Percentiles rank a stretch among this genome's conserved stretches.
These are phyloP conservation scores for Diabrotica virgifera DNA, from an alignment of 1,140 invertebrate species.

Conservation along the genomic window DNA sequence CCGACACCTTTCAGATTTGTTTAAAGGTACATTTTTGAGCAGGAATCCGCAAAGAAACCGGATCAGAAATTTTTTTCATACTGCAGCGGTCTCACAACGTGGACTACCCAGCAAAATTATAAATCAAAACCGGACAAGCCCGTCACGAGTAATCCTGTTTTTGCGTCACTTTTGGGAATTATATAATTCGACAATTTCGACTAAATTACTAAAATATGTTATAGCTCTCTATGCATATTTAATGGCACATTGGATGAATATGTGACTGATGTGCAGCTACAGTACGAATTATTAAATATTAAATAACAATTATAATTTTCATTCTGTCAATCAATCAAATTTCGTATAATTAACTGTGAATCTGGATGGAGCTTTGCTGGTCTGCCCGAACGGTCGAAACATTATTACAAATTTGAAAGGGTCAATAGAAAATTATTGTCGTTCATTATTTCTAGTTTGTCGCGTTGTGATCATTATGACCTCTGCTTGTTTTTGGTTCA, in stretches of 20 bases:
- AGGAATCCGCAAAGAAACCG: too few species aligned
- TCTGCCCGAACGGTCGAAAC: slow-evolving; percentile 5
- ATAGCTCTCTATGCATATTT: slow-evolving; percentile 30
- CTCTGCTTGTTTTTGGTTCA: not conserved
- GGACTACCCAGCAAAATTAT: slow-evolving; percentile 7
- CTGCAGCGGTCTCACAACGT: too few species aligned
- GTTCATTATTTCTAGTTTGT: slow-evolving; percentile 8
- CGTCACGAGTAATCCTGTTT: slow-evolving; percentile 14
- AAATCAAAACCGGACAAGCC: slow-evolving; percentile 12
- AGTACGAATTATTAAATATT: slow-evolving; percentile 40
- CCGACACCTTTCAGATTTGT: too few species aligned
- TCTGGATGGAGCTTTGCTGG: not conserved
- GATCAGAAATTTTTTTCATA: too few species aligned
- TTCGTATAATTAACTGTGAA: slow-evolving; percentile 37
- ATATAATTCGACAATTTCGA: slow-evolving; percentile 12
- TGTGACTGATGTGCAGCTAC: slow-evolving; percentile 37
- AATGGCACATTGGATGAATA: slow-evolving; percentile 34
- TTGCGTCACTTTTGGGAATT: slow-evolving; percentile 10
- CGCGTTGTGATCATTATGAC: not conserved
- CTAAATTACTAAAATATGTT: slow-evolving; percentile 21
- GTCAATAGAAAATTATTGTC: slow-evolving; percentile 22
- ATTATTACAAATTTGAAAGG: slow-evolving; percentile 22
- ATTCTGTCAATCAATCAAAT: slow-evolving; percentile 39
- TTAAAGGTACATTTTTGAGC: too few species aligned
- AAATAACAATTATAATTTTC: slow-evolving; percentile 43